Percentiles rank a stretch among this genome's conserved stretches.
phyloP scores from a whole-genome alignment of 2,797 vertebrate genomes.

The Delichon dasypus region DNA sequence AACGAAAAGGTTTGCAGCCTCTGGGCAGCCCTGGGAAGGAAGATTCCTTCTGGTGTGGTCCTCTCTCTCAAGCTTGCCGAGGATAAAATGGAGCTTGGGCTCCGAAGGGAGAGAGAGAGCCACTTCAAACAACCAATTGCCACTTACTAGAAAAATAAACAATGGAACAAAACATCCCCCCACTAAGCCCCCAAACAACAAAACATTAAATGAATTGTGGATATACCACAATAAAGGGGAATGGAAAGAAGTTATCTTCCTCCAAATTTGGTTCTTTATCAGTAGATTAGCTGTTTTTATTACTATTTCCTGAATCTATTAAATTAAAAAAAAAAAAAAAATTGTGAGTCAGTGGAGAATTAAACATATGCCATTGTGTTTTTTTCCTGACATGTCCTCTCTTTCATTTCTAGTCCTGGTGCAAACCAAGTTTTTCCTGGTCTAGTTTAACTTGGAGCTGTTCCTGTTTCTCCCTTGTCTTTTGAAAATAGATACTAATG shows the following conservation, averaged over 20 bases:
- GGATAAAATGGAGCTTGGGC: too few relatives aligned
- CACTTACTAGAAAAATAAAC: neutral
- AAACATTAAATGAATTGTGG: neutral
- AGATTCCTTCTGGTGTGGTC: too few relatives aligned
- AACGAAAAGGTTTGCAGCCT: too few relatives aligned
- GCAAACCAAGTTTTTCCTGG: neutral
- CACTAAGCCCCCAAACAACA: fast-evolving
- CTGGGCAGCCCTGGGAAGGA: too few relatives aligned
- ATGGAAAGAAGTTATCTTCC: neutral
- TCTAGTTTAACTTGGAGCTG: neutral
- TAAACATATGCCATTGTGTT: neutral
- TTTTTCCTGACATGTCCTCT: neutral
- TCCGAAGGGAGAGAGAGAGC: too few relatives aligned
- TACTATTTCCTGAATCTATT: neutral
- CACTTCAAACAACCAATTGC: neutral
- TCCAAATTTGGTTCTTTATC: neutral
- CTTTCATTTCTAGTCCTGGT: neutral
- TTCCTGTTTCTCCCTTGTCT: neutral
- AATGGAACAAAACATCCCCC: fast-evolving
- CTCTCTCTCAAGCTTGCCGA: too few relatives aligned
- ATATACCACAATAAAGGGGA: neutral
- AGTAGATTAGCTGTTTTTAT: neutral
- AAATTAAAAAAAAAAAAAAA: neutral
- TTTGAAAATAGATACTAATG: neutral
- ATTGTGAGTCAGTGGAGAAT: neutral